Evolutionary conservation across 2,888 invertebrate genomes (phyloP), one percentile per base, ranked within the genome.

Genomic region (Helicoverpa assulta): DNA sequence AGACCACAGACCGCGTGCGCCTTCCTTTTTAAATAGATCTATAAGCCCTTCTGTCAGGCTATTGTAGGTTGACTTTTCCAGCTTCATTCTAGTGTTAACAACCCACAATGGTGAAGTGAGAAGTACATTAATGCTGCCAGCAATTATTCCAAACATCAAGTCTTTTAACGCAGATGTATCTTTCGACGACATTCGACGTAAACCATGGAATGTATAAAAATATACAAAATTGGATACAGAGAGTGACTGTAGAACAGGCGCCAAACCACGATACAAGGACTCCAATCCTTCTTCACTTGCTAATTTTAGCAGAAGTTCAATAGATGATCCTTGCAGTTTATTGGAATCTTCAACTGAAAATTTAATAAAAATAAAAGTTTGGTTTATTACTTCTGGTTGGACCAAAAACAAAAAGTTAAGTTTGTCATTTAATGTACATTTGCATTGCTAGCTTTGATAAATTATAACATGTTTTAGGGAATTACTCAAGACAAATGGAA

Each of bases 181-280:
- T 40, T 91, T 92, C 21, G 91, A 88, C 62, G 90, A 89, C 73
- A 96, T 80, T 63, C 95, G 96, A 87, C 98, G 98, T 52, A 99
- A 95, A 19, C 98, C 98, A 93, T 98, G 99, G 92, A 98, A 99
- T 85, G 98, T 97, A 93, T 99, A 99, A 90, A 99, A 99, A 91
- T 99, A 99, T n/a, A 99, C 98, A 94, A 99, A 99, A 92, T 98
- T 99, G 58, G 99, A 99, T 74, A 98, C 97, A 82, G 98, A 98
- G 5, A 99, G 94, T 76, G 98, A 98, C 84, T 98, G 97, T 56
- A 99, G 95, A 6, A 98, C 98, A 12, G 99, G 98, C 43, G 97
- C 95, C 63, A 98, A 95, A 5, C 99, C 99, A 81, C 97, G 95
- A 88, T 98, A 99, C 57, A 99, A 91, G 0, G 98, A 96, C 61